phyloP scores from a whole-genome alignment of 2,797 vertebrate species.

The Hydrolagus colliei region DNA sequence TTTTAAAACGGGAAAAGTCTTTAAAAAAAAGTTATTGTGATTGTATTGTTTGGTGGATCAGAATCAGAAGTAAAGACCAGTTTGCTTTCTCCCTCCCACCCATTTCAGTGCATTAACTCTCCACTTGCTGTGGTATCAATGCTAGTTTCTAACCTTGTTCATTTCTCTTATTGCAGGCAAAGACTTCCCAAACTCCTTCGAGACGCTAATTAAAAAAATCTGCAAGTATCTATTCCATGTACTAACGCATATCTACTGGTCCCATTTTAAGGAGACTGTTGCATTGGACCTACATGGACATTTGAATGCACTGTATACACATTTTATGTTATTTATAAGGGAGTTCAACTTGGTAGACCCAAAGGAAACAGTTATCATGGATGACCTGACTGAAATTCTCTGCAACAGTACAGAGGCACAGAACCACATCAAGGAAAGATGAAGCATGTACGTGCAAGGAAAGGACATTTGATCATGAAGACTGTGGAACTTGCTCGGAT shows the following conservation, averaged over 20 bases:
- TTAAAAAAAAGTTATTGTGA: too few relatives aligned
- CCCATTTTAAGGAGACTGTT: constrained; percentile 96
- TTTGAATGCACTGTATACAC: constrained; percentile 93
- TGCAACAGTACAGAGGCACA: constrained; percentile 79
- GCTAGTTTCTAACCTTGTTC: constrained; percentile 32
- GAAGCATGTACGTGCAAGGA: constrained; percentile 58
- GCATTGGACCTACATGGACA: constrained; percentile 93
- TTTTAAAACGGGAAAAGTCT: too few relatives aligned
- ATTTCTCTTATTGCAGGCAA: constrained; percentile 63
- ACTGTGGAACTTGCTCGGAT: constrained; percentile 23
- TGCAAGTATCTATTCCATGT: constrained; percentile 93
- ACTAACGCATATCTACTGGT: constrained; percentile 96
- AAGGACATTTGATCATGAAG: constrained; percentile 45
- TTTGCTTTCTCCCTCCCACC: neutral
- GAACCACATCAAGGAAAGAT: constrained; percentile 97
- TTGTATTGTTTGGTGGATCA: too few relatives aligned
- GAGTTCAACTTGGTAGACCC: constrained; percentile 97
- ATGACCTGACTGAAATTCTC: constrained; percentile 93
- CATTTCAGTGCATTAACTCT: neutral
- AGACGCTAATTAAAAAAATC: constrained; percentile 94
- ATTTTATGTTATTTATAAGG: constrained; percentile 96
- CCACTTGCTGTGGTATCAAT: neutral
- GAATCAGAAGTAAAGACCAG: too few relatives aligned
- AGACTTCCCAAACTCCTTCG: constrained; percentile 93
- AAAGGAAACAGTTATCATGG: constrained; percentile 97